Percentiles rank a stretch among this genome's conserved stretches.
These are phyloP conservation scores for Lasioglossum leucozonium DNA, from an alignment of 2,888 invertebrate species.

Conservation along the genomic window DNA sequence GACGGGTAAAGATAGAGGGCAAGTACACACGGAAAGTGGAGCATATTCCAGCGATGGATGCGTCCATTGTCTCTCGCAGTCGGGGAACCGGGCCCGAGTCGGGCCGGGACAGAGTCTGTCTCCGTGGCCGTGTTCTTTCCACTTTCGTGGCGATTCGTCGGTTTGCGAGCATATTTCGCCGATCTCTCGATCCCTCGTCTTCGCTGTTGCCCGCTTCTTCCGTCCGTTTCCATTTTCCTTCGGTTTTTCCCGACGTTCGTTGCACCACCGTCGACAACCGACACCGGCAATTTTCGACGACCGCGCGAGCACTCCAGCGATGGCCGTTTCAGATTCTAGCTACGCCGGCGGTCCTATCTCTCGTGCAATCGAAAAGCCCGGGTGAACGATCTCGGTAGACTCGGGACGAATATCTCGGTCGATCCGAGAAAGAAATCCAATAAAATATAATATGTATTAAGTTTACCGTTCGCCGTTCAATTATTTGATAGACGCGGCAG, in stretches of 20 bases:
- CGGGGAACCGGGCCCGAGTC: constrained; percentile 44
- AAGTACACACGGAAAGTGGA: constrained; percentile 62
- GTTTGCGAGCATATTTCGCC: constrained; percentile 6
- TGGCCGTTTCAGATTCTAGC: neutral
- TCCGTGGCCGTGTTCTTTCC: neutral
- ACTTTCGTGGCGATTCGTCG: constrained; percentile 28
- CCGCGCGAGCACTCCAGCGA: neutral
- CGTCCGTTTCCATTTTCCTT: no score
- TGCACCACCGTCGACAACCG: neutral
- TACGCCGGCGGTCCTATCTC: neutral
- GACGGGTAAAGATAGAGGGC: neutral
- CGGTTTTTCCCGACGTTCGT: neutral
- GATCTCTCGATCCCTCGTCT: neutral
- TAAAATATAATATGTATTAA: constrained; percentile 6
- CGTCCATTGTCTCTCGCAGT: constrained; percentile 62
- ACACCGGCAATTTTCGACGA: neutral
- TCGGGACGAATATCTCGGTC: neutral
- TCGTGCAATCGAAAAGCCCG: neutral
- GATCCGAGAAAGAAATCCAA: neutral
- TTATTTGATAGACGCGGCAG: no score
- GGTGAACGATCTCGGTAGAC: neutral
- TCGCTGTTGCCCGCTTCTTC: neutral
- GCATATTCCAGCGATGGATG: constrained; percentile 63
- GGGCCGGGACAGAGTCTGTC: no score
- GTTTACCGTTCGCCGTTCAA: neutral